phyloP scores from a whole-genome alignment of 1,140 invertebrate genomes.

The Meloidogyne floridensis region DNA sequence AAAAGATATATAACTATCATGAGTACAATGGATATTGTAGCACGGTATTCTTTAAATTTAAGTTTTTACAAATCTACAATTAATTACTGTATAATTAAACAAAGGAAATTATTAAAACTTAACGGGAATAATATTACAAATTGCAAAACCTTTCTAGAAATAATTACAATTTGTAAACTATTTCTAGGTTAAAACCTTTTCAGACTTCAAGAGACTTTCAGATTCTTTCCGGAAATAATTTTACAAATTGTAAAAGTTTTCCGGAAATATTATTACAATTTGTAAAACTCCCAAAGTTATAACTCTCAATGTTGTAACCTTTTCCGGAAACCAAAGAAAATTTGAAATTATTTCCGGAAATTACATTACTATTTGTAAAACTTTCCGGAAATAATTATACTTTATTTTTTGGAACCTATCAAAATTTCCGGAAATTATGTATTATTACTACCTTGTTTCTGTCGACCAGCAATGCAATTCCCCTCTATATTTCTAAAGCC shows the following conservation, averaged over 20 bases:
- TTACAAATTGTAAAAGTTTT: constrained; percentile 49
- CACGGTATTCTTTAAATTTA: constrained; percentile 59
- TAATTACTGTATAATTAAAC: too few species aligned
- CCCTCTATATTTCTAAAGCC: neutral
- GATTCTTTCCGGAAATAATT: constrained; percentile 8
- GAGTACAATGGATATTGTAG: constrained; percentile 61
- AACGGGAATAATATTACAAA: too few species aligned
- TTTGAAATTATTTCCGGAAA: neutral
- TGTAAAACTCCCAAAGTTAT: neutral
- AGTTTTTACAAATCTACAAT: constrained; percentile 35
- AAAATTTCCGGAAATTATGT: too few species aligned
- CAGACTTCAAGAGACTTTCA: too few species aligned
- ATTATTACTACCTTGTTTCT: constrained; percentile 30
- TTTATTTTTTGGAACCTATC: neutral
- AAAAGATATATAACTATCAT: constrained; percentile 63
- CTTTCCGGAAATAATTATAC: neutral
- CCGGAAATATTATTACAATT: constrained; percentile 37
- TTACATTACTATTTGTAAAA: neutral
- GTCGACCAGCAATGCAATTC: neutral
- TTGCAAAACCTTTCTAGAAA: too few species aligned
- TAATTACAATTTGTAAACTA: too few species aligned
- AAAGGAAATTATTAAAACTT: too few species aligned
- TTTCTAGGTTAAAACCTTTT: too few species aligned
- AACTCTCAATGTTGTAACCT: neutral
- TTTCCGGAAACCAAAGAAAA: too few species aligned